These are phyloP conservation scores for Seira musarum DNA, from an alignment of 2,888 invertebrate genomes.

Conservation along the genomic window DNA sequence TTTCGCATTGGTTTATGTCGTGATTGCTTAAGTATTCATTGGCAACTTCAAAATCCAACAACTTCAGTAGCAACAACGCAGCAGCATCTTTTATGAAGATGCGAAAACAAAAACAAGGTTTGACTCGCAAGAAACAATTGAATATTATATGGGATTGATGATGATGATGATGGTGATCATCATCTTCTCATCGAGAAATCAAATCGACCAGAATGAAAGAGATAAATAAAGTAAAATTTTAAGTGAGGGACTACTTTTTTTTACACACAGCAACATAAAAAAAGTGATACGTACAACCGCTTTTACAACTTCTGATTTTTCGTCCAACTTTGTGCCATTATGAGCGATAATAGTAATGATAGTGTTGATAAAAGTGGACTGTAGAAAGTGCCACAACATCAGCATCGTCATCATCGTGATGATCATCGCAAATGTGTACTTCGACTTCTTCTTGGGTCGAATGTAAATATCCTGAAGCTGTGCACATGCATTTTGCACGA, in stretches of 20 bases:
- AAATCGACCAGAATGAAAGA: background rate
- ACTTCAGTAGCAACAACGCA: background rate
- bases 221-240: background rate
- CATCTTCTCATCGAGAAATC: slow-evolving; percentile 6
- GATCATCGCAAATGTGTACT: no score
- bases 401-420: no score
- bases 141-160: background rate
- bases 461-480: background rate
- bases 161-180: background rate
- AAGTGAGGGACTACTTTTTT: slow-evolving; percentile 1
- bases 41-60: background rate
- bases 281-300: background rate
- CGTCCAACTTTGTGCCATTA: slow-evolving; percentile 7
- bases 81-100: slow-evolving; percentile 12
- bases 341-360: slow-evolving; percentile 5
- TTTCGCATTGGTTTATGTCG: background rate
- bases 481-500: background rate
- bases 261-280: slow-evolving; percentile 3
- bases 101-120: background rate
- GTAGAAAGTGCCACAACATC: slow-evolving; percentile 22
- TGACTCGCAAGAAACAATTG: background rate
- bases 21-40: background rate
- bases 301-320: slow-evolving; percentile 7
- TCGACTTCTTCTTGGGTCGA: background rate
- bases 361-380: slow-evolving; percentile 4